Conservation (phyloP, 2,888 invertebrate genomes). For the Apoderus coryli region DNA sequence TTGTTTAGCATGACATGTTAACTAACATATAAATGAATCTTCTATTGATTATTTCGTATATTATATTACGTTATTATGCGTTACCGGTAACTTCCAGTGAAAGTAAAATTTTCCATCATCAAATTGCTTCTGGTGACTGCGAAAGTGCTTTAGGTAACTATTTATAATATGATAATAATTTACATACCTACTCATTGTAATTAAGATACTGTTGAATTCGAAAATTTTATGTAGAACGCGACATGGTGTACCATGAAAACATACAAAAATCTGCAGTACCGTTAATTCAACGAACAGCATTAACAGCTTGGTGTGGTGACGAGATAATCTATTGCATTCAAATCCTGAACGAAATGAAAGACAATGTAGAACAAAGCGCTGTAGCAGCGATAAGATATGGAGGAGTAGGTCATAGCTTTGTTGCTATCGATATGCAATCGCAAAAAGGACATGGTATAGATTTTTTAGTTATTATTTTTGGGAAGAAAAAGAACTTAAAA, state of each 20-base stretch:
- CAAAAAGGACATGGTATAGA: slow-evolving; percentile 14
- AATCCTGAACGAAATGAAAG: slow-evolving; percentile 14
- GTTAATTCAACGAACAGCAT: slow-evolving; percentile 11
- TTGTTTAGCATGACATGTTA: too few relatives aligned
- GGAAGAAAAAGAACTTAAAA: slow-evolving; percentile 9
- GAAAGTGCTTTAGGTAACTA: too few relatives aligned
- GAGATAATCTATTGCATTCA: slow-evolving; percentile 17
- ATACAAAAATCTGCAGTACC: slow-evolving; percentile 10
- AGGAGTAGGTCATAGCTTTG: slow-evolving; percentile 15
- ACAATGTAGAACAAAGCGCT: slow-evolving; percentile 12
- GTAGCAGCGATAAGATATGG: slow-evolving; percentile 16
- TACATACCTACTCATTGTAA: too few relatives aligned
- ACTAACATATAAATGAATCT: too few relatives aligned
- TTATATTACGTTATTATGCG: too few relatives aligned
- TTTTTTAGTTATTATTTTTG: slow-evolving; percentile 13
- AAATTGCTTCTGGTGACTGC: too few relatives aligned
- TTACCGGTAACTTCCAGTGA: too few relatives aligned
- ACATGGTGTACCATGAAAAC: slow-evolving; percentile 14
- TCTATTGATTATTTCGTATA: too few relatives aligned
- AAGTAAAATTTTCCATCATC: too few relatives aligned
- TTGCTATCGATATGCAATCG: slow-evolving; percentile 16
- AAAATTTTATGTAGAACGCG: too few relatives aligned
- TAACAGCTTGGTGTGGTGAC: slow-evolving; percentile 14
- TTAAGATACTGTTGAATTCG: too few relatives aligned
- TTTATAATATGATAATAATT: too few relatives aligned